A percentile compares a stretch with the other conserved stretches of the same genome.
Conservation (phyloP, 2,113 vertebrate species). For the Gopherus evgoodei region DNA sequence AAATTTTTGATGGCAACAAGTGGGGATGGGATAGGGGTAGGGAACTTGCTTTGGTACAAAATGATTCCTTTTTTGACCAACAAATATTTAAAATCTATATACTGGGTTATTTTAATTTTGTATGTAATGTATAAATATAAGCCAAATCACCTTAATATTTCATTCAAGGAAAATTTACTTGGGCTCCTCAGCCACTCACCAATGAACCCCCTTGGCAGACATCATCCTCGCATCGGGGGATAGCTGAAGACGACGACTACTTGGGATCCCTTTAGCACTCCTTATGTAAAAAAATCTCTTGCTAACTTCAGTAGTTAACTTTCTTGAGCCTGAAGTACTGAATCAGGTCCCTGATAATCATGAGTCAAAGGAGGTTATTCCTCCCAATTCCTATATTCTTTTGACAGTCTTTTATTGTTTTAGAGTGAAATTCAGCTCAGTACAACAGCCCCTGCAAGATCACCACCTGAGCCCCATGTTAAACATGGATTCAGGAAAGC, state of each 20-base stretch:
- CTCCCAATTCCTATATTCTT: slow-evolving; percentile 41
- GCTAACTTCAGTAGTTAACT: slow-evolving; percentile 20
- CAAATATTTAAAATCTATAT: slow-evolving; percentile 64
- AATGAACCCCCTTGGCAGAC: too few species aligned
- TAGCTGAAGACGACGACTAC: too few species aligned
- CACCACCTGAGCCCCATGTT: neutral
- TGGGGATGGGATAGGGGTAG: slow-evolving; percentile 51
- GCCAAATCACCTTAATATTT: slow-evolving; percentile 65
- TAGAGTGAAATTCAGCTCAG: slow-evolving; percentile 19
- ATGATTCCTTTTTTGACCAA: slow-evolving; percentile 65
- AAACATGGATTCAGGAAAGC: slow-evolving; percentile 35
- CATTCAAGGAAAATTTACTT: slow-evolving; percentile 66
- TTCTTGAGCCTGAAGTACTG: neutral
- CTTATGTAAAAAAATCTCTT: slow-evolving; percentile 25
- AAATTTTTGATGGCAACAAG: slow-evolving; percentile 76
- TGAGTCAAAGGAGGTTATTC: slow-evolving; percentile 52
- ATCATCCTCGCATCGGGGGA: too few species aligned
- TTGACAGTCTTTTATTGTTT: slow-evolving; percentile 59
- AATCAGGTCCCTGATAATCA: slow-evolving; percentile 56
- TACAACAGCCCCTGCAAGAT: slow-evolving; percentile 41
- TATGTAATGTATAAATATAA: slow-evolving; percentile 74
- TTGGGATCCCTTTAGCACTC: slow-evolving; percentile 31
- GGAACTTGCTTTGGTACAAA: slow-evolving; percentile 83
- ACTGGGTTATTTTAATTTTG: slow-evolving; percentile 63
- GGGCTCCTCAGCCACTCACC: neutral